A percentile compares a stretch with the other conserved stretches of the same genome.
phyloP scores from a whole-genome alignment of 2,113 vertebrate species.

The Triplophysa tibetana region DNA sequence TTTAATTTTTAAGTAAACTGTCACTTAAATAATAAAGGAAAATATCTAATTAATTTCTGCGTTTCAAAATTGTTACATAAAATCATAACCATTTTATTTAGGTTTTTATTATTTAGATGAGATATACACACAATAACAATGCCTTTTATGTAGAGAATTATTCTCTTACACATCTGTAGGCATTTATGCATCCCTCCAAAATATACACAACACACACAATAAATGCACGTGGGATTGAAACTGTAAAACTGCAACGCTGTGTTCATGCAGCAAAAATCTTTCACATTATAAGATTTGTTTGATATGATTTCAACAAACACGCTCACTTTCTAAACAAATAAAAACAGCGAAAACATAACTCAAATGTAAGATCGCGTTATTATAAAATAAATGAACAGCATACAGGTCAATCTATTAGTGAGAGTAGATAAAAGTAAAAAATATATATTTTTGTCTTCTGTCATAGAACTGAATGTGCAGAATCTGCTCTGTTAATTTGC shows the following conservation, averaged over 20 bases:
- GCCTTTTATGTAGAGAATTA: conserved; percentile 8
- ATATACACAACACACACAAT: not conserved
- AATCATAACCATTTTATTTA: not conserved
- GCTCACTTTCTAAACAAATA: not conserved
- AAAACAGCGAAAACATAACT: not conserved
- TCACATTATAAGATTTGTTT: conserved; percentile 25
- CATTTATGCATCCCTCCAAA: not conserved
- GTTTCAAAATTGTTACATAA: not conserved
- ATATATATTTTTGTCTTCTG: not conserved
- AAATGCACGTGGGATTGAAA: not conserved
- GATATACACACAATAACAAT: not conserved
- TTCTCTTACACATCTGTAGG: not conserved
- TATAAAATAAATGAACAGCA: conserved; percentile 10
- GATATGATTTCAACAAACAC: not conserved
- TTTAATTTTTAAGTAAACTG: too few species aligned
- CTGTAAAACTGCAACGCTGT: not conserved
- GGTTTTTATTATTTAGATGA: not conserved
- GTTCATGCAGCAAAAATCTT: not conserved
- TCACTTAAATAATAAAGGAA: too few species aligned
- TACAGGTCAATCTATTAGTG: conserved; percentile 3
- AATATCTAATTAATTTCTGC: too few species aligned
- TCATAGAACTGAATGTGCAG: conserved; percentile 5
- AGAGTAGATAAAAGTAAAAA: not conserved
- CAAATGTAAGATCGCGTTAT: not conserved
- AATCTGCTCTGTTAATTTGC: conserved; percentile 7